A percentile compares a stretch with the other conserved stretches of the same genome.
phyloP scores from a whole-genome alignment of 2,888 invertebrate genomes.

The Pseudococcus viburni region DNA sequence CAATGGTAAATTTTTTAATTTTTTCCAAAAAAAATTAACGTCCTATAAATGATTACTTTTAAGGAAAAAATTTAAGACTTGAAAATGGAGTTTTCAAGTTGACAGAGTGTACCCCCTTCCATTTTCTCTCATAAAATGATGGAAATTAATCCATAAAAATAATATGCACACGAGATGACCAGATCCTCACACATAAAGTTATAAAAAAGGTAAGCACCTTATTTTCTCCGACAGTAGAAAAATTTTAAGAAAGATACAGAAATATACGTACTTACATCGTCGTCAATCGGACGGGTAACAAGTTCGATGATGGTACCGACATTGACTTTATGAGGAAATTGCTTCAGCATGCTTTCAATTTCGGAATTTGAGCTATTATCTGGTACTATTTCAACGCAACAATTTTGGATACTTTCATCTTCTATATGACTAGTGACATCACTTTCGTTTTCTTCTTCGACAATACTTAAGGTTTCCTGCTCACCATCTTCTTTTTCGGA shows the following conservation, averaged over 20 bases:
- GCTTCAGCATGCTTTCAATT: conserved; percentile 18
- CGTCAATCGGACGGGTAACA: neutral
- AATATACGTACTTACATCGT: conserved; percentile 64
- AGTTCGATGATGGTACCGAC: conserved; percentile 28
- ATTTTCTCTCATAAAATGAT: too few species aligned
- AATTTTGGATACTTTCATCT: conserved; percentile 70
- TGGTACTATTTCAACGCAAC: neutral
- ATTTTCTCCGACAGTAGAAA: neutral
- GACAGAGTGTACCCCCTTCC: too few species aligned
- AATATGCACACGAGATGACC: too few species aligned
- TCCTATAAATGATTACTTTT: too few species aligned
- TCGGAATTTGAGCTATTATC: conserved; percentile 45
- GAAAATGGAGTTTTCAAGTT: too few species aligned
- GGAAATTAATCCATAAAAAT: too few species aligned
- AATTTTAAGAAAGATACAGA: neutral
- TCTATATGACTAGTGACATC: conserved; percentile 72
- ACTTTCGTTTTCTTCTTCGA: conserved; percentile 69
- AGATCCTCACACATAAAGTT: too few species aligned
- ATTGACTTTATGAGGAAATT: conserved; percentile 30
- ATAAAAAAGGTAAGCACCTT: too few species aligned
- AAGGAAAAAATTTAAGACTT: too few species aligned
- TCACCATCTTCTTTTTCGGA: conserved; percentile 70
- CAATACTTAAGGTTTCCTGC: conserved; percentile 69
- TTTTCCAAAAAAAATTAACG: too few species aligned
- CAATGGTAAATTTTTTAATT: too few species aligned